These are phyloP conservation scores for Coptodon bakossiorum DNA, from an alignment of 2,113 vertebrate species.

Conservation along the genomic window DNA sequence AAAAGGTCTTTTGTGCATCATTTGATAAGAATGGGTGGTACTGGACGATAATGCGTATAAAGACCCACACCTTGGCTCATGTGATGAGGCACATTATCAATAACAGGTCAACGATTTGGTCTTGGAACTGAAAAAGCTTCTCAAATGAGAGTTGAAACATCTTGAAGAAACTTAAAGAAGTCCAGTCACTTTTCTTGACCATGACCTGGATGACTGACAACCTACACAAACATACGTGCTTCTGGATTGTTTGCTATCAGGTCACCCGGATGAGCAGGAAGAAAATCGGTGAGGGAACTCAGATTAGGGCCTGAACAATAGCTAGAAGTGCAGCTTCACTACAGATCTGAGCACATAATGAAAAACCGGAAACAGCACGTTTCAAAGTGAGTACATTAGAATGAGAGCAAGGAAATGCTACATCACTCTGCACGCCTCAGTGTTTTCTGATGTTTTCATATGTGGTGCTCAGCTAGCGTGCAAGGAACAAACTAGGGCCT, in stretches of 20 bases:
- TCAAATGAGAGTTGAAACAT: background rate
- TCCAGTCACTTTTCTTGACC: background rate
- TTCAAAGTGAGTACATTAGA: background rate
- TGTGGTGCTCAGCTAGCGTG: background rate
- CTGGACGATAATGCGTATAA: background rate
- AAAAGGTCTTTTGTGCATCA: conserved; percentile 4
- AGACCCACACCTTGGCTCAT: background rate
- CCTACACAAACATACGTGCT: background rate
- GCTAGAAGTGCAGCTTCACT: background rate
- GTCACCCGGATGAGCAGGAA: background rate
- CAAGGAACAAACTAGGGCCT: rapidly evolving
- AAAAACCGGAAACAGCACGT: background rate
- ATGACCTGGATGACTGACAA: background rate
- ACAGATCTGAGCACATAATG: background rate
- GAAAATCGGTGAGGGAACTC: background rate
- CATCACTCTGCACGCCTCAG: background rate
- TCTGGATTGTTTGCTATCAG: conserved; percentile 11
- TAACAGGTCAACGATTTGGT: background rate
- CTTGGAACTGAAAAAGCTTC: background rate
- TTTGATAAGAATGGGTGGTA: conserved; percentile 29
- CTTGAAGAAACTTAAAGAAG: background rate
- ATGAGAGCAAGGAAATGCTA: background rate
- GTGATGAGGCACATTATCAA: background rate
- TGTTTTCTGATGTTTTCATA: background rate
- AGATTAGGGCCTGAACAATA: background rate